Conservation (phyloP, 92 coral and sea anemone genomes). For the Umimayanthus chanpuru region DNA sequence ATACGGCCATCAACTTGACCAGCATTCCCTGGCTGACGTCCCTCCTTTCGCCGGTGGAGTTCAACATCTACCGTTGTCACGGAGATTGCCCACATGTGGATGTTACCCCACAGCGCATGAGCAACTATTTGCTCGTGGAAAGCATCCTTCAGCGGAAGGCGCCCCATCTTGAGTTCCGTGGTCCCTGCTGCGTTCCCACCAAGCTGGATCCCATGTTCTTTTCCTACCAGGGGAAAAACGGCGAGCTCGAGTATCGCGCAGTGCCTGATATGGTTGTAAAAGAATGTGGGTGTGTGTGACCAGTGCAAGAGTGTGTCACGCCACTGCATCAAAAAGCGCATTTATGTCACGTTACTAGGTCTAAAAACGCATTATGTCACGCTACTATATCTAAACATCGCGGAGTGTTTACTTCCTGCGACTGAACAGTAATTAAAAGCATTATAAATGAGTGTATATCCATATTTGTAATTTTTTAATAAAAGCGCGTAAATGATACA, state of each 20-base stretch:
- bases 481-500: no score
- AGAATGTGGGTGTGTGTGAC: neutral
- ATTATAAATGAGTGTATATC: no score
- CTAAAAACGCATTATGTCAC: no score
- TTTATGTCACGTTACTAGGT: no score
- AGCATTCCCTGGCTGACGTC: neutral
- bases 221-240: neutral
- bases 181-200: neutral
- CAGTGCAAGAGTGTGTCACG: neutral
- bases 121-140: neutral
- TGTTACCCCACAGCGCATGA: neutral
- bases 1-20: neutral
- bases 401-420: no score
- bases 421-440: no score
- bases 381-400: no score
- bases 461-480: no score
- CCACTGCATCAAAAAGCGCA: no score
- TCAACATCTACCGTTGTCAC: neutral
- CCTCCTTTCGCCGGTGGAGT: neutral
- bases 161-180: neutral
- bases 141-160: neutral
- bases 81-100: neutral
- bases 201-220: neutral
- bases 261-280: neutral
- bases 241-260: neutral